These are phyloP conservation scores for Baryphthengus martii DNA, from an alignment of 2,113 vertebrate genomes.

Conservation along the genomic window DNA sequence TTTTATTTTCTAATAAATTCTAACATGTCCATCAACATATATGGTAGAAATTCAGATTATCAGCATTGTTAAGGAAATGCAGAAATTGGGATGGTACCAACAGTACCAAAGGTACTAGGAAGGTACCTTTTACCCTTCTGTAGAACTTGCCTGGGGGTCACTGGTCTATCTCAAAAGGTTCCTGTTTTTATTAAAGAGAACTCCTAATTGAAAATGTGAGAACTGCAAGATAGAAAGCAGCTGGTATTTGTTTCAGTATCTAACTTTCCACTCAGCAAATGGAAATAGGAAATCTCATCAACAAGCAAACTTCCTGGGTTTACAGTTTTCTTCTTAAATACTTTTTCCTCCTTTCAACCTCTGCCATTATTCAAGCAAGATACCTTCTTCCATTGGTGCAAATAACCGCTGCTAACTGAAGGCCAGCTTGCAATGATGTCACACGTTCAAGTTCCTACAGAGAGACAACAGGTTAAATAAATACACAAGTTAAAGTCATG, in stretches of 20 bases:
- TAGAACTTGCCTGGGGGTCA: neutral
- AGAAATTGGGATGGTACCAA: neutral
- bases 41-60: neutral
- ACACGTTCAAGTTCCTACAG: constrained; percentile 93
- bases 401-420: constrained; percentile 94
- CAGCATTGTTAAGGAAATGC: neutral
- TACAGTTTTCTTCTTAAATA: neutral
- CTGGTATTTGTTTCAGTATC: neutral
- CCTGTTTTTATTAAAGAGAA: neutral
- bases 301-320: neutral
- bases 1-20: neutral
- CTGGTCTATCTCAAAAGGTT: neutral
- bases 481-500: neutral
- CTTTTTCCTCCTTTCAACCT: neutral
- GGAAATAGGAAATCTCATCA: neutral
- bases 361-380: neutral
- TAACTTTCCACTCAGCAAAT: neutral
- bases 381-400: constrained; percentile 97
- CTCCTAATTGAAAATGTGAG: neutral
- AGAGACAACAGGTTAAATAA: constrained; percentile 18
- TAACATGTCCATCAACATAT: neutral
- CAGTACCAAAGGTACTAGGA: neutral
- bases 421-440: constrained; percentile 89
- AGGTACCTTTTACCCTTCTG: neutral
- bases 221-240: neutral